Evolutionary conservation across 2,888 invertebrate genomes (phyloP), one percentile per base, ranked within the genome.

Genomic region (Epicampocera succincta): DNA sequence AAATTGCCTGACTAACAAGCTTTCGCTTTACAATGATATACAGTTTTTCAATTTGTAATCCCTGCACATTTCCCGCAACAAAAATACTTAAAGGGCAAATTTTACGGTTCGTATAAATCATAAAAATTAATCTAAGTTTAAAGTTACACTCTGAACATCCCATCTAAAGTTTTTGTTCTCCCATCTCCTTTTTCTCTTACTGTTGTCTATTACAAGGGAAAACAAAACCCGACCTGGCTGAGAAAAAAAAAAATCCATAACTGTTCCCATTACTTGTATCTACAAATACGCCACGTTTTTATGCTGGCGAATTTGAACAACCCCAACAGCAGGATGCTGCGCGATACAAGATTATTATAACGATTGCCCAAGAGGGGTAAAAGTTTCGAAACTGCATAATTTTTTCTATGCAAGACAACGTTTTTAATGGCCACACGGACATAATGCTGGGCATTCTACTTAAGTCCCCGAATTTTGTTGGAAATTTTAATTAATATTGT

Each of bases 351-450:
- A 40, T n/a, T 21, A 2, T 40, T 40, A 38, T 44, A 21, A 9
- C 3, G 9, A 33, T 33, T 1, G 2, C 12, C n/a, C 11, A 12
- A 4, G 4, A 33, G 25, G 17, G 42, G 3, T 29, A 8, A 44
- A n/a, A 25, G 40, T 21, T 73, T 17, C 38, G 5, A 40, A 50
- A 29, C 21, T 38, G 3, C 9, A 2, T 21, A 44, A 2, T 44
- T 54, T 52, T 63, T 19, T n/a, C n/a, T 33, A 61, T 54, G 44
- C 33, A 52, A 44, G n/a, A 15, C 9, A 58, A 73, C 44, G 54
- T 73, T 69, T 63, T 46, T 46, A 63, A 52, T 52, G 50, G 44
- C 52, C 61, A 52, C 61, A 52, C 52, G 50, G 29, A 50, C 17
- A 17, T 29, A 61, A 44, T 44, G 44, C 0, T 61, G 44, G 4